Conservation (phyloP, 2,797 vertebrate species). For the Pangasius mekongensis region DNA sequence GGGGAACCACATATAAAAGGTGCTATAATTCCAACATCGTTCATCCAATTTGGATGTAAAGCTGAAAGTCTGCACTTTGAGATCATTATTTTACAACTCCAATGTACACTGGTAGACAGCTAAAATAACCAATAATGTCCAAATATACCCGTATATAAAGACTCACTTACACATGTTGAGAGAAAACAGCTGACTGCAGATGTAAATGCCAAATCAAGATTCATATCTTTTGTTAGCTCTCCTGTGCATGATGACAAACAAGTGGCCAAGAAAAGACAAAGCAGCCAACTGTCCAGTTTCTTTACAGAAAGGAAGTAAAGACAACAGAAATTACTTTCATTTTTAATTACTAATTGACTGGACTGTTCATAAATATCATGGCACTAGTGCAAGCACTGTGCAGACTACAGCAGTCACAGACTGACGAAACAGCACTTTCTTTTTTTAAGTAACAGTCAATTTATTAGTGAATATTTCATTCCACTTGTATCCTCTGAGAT, state of each 20-base stretch:
- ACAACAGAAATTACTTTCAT: too few species aligned
- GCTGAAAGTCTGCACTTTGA: background rate
- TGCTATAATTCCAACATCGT: background rate
- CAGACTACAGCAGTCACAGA: constrained; percentile 10
- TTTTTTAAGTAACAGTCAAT: constrained; percentile 23
- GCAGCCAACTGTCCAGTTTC: background rate
- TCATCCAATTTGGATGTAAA: too few species aligned
- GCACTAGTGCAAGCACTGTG: background rate
- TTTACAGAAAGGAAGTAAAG: background rate
- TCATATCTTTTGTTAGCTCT: background rate
- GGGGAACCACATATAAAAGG: background rate
- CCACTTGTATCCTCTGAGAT: constrained; percentile 54
- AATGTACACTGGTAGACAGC: too few species aligned
- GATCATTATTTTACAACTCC: background rate
- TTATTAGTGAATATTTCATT: constrained; percentile 62
- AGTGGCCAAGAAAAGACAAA: background rate
- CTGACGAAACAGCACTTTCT: background rate
- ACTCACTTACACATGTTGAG: background rate
- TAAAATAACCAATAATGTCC: background rate
- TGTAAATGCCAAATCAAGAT: background rate
- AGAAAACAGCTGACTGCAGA: background rate
- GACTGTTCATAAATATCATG: background rate
- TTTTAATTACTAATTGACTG: too few species aligned
- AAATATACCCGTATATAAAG: background rate
- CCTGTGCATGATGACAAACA: background rate